phyloP scores from a whole-genome alignment of 2,888 invertebrate species.

The Lasioglossum zephyrum region DNA sequence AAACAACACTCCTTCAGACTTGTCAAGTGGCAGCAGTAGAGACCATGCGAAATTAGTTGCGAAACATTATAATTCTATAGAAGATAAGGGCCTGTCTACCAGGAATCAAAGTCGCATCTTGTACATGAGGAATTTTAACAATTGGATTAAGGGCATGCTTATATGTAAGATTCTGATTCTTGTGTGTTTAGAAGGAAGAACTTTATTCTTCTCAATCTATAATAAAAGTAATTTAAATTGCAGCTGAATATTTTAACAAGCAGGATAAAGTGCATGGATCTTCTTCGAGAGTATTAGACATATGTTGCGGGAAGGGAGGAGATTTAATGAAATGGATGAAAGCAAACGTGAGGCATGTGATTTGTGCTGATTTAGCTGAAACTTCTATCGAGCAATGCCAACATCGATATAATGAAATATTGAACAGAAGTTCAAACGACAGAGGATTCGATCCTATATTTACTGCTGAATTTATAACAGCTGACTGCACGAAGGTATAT shows the following conservation, averaged over 20 bases:
- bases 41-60: conserved; percentile 89
- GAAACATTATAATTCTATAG: conserved; percentile 95
- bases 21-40: conserved; percentile 69
- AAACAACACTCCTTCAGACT: conserved; percentile 71
- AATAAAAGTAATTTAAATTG: conserved; percentile 15
- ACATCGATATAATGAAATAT: conserved; percentile 91
- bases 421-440: conserved; percentile 81
- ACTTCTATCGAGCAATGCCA: conserved; percentile 96
- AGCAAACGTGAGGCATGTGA: conserved; percentile 91
- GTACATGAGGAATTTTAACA: conserved; percentile 98
- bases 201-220: background rate
- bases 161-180: conserved; percentile 88
- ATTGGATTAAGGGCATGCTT: conserved; percentile 98
- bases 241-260: conserved; percentile 87
- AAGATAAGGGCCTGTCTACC: conserved; percentile 92
- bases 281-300: conserved; percentile 92
- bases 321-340: conserved; percentile 98
- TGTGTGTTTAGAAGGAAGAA: background rate
- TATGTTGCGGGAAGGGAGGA: conserved; percentile 99
- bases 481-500: conserved; percentile 94
- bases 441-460: conserved; percentile 85
- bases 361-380: conserved; percentile 97
- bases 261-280: conserved; percentile 88
- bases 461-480: conserved; percentile 95
- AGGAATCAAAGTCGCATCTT: conserved; percentile 96